Evolutionary conservation across 1,140 invertebrate genomes (phyloP), one percentile per base, ranked within the genome.

Genomic region (Andrena cerasifolii): DNA sequence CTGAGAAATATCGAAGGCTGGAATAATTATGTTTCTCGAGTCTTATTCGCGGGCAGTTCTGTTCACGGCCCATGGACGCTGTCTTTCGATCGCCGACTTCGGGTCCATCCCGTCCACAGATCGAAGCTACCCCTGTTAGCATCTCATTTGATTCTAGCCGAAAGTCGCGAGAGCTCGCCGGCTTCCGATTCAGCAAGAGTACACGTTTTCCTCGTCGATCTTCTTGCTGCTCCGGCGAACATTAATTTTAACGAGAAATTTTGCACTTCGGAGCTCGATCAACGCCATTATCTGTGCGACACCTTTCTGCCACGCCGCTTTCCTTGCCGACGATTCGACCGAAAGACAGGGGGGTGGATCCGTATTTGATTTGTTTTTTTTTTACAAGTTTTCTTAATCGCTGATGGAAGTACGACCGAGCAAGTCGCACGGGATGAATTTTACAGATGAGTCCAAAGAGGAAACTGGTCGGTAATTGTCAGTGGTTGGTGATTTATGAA

Each of bases 1-100:
- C 40, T 59, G 6, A n/a, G 26, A 70, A 68, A 84, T 62, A 68
- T 58, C 49, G 43, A 80, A 83, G 67, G 72, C 83, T 84, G 78
- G 72, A 80, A 79, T 40, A 54, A 72, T 84, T 90, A 88, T 88
- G 86, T 89, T 90, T 90, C 84, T 80, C 75, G 71, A 90, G 90
- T 91, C 88, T 91, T 88, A 87, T 89, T 83, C 56, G 62, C 75
- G 75, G 81, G 82, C 81, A 82, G 81, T 83, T 78, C 54, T 24
- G 65, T 36, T 63, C 51, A 33, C 16, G 36, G 49, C 10, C 12
- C 18, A 24, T 4, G n/a, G 33, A 26, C 3, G 8, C 33, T 12
- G 10, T 65, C 24, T 31, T 45, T 68, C 47, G 45, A 54, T 40
- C 51, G 24, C 26, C 14, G 10, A 12, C n/a, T 18, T 12, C 28